A percentile compares a stretch with the other conserved stretches of the same genome.
These are phyloP conservation scores for Brienomyrus longianalis DNA, from an alignment of 2,113 vertebrate species.

Conservation along the genomic window DNA sequence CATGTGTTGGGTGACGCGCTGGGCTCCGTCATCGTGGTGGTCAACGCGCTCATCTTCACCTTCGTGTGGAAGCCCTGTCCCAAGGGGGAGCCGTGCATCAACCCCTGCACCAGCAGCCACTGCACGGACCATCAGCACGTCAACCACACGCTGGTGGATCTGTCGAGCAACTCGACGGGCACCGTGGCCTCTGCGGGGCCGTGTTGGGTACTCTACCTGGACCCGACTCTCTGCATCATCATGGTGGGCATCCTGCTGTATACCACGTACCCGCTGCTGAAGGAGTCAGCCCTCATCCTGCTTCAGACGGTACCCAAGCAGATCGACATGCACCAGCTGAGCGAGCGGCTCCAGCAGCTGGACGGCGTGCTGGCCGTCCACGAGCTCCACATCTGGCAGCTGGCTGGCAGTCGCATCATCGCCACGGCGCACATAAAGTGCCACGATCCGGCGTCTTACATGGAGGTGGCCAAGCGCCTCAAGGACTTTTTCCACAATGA, in stretches of 20 bases:
- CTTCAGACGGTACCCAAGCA: conserved; percentile 97
- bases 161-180: conserved; percentile 7
- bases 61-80: conserved; percentile 80
- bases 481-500: conserved; percentile 94
- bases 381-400: conserved; percentile 94
- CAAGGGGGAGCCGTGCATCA: conserved; percentile 61
- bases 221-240: conserved; percentile 85
- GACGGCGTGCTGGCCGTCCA: conserved; percentile 92
- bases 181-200: conserved; percentile 62
- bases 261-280: conserved; percentile 90
- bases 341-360: conserved; percentile 71
- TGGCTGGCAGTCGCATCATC: conserved; percentile 94
- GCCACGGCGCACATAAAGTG: conserved; percentile 98
- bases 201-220: conserved; percentile 95
- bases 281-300: conserved; percentile 96
- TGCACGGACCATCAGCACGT: conserved; percentile 56
- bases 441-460: conserved; percentile 87
- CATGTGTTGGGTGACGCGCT: conserved; percentile 94
- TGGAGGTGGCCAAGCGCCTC: conserved; percentile 94
- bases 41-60: conserved; percentile 83
- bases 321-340: conserved; percentile 83
- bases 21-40: conserved; percentile 93
- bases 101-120: conserved; percentile 69
- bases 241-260: conserved; percentile 95
- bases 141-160: conserved; percentile 60